Conservation (phyloP, 2,888 invertebrate genomes). For the Cantharis nigra region DNA sequence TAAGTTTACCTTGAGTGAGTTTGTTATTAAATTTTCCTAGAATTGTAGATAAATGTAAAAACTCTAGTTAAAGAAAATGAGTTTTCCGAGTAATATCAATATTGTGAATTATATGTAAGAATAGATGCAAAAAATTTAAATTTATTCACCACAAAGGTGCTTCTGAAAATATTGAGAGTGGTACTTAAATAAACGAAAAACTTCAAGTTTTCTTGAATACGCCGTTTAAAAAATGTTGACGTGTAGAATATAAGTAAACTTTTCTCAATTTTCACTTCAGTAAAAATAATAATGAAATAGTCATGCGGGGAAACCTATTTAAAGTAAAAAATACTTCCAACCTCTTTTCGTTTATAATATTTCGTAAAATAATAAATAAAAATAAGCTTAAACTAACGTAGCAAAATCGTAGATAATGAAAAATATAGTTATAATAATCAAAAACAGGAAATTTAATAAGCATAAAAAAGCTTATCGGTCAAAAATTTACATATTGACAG, state of each 20-base stretch:
- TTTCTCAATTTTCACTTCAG: neutral
- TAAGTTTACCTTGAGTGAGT: neutral
- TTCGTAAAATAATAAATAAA: neutral
- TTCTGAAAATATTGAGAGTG: neutral
- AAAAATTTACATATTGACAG: neutral
- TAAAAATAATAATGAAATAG: neutral
- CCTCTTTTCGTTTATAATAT: neutral
- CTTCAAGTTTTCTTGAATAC: neutral
- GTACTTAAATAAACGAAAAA: neutral
- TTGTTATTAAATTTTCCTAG: neutral
- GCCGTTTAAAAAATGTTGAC: neutral
- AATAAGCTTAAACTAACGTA: neutral
- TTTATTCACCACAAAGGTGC: neutral
- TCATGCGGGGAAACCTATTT: neutral
- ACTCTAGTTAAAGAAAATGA: neutral
- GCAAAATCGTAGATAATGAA: neutral
- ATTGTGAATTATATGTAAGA: neutral
- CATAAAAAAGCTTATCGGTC: neutral
- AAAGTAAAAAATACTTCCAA: too few relatives aligned
- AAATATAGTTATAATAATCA: neutral
- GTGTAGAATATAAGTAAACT: neutral
- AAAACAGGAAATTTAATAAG: neutral
- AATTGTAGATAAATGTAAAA: neutral
- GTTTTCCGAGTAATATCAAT: neutral
- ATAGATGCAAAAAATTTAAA: neutral